phyloP scores from a whole-genome alignment of 2,113 vertebrate genomes.

The Lethenteron camtschaticum region DNA sequence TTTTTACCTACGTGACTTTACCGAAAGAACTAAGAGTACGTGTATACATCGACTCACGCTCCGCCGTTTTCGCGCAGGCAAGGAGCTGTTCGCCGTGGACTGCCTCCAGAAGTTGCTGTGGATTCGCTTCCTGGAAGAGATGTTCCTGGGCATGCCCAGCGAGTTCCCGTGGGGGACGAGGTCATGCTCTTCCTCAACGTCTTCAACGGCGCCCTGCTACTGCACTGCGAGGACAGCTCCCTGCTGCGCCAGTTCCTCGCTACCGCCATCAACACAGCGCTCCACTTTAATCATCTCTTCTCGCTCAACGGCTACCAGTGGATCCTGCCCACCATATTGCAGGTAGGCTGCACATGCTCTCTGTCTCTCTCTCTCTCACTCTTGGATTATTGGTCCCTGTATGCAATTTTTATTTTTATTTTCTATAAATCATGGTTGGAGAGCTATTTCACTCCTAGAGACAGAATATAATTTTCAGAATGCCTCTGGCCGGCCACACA shows the following conservation, averaged over 20 bases:
- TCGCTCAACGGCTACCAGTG: slow-evolving; percentile 95
- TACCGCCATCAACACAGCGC: slow-evolving; percentile 82
- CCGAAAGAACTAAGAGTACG: too few species aligned
- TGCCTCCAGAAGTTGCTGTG: slow-evolving; percentile 93
- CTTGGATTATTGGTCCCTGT: too few species aligned
- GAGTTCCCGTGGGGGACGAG: slow-evolving; percentile 94
- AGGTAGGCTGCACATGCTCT: slow-evolving; percentile 24
- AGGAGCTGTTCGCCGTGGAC: slow-evolving; percentile 84
- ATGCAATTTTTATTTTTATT: too few species aligned
- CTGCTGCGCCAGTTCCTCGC: slow-evolving; percentile 77
- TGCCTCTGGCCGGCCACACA: too few species aligned
- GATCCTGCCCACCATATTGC: slow-evolving; percentile 92
- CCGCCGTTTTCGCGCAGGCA: slow-evolving; percentile 27
- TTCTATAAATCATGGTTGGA: too few species aligned
- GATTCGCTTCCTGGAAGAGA: slow-evolving; percentile 96
- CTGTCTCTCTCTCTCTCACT: not conserved
- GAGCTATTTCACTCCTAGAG: too few species aligned
- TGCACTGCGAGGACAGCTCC: slow-evolving; percentile 85
- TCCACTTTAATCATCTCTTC: slow-evolving; percentile 97
- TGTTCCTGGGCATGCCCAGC: slow-evolving; percentile 97
- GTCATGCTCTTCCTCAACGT: slow-evolving; percentile 97
- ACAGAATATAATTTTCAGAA: too few species aligned
- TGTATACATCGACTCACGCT: too few species aligned
- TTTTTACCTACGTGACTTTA: too few species aligned
- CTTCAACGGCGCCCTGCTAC: slow-evolving; percentile 76